Evolutionary conservation across 2,797 vertebrate species (phyloP).

Genomic region (Rousettus madagascariensis): DNA sequence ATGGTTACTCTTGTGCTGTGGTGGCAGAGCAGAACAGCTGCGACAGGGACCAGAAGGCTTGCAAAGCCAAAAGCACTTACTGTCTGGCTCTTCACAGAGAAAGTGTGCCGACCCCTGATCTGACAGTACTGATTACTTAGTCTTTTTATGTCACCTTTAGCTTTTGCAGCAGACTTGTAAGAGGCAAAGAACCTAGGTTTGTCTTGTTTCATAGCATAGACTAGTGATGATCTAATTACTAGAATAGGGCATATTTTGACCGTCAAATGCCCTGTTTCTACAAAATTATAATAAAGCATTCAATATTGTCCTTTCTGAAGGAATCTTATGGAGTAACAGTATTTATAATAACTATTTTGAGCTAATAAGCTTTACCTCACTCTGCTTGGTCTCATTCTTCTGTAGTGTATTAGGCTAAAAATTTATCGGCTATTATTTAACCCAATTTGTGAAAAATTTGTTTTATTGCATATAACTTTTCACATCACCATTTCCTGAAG

Average conservation of each 20-base stretch:
- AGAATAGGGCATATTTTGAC: not conserved
- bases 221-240: not conserved
- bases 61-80: not conserved
- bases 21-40: not conserved
- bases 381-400: not conserved
- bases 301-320: not conserved
- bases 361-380: constrained; percentile 45
- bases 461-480: constrained; percentile 31
- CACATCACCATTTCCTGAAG: constrained; percentile 27
- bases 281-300: not conserved
- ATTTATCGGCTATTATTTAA: not conserved
- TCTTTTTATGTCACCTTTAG: not conserved
- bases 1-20: not conserved
- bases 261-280: not conserved
- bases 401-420: constrained; percentile 32
- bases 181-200: not conserved
- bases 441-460: constrained; percentile 2
- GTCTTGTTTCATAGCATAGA: not conserved
- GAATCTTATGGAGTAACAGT: not conserved
- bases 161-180: not conserved
- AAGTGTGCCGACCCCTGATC: not conserved
- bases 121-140: not conserved
- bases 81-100: not conserved
- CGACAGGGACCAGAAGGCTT: not conserved
- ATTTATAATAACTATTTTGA: not conserved